A percentile compares a stretch with the other conserved stretches of the same genome.
phyloP scores from a whole-genome alignment of 2,888 invertebrate species.

The Pristionchus japonicus region DNA sequence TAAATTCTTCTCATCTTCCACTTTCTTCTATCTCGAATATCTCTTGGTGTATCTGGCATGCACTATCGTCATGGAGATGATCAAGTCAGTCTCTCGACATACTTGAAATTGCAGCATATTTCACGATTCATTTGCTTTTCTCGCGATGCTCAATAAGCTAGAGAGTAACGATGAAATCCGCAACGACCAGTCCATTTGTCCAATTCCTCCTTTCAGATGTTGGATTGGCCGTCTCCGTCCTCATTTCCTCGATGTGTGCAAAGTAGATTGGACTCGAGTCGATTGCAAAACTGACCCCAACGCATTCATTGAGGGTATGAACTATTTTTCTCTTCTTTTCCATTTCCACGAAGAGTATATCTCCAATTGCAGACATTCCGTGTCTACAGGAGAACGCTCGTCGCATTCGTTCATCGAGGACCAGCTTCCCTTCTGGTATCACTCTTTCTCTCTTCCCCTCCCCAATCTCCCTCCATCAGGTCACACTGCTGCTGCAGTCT shows the following conservation, averaged over 20 bases:
- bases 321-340: neutral
- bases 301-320: constrained; percentile 58
- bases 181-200: neutral
- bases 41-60: constrained; percentile 61
- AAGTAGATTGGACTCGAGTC: constrained; percentile 79
- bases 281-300: constrained; percentile 59
- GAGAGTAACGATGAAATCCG: neutral
- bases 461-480: constrained; percentile 50
- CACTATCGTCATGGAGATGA: constrained; percentile 61
- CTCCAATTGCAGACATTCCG: constrained; percentile 47
- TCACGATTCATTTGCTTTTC: too few species aligned
- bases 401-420: constrained; percentile 66
- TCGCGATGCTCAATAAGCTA: too few species aligned
- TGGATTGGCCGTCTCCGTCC: constrained; percentile 94
- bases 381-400: constrained; percentile 57
- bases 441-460: neutral
- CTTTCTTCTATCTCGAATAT: constrained; percentile 68
- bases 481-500: constrained; percentile 71
- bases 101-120: neutral
- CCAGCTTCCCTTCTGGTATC: constrained; percentile 72
- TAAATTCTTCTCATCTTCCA: constrained; percentile 62
- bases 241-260: constrained; percentile 91
- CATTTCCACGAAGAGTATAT: neutral
- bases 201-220: constrained; percentile 79
- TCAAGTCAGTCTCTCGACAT: constrained; percentile 54